Evolutionary conservation across 1,140 invertebrate genomes (phyloP).

Genomic region (Acarapis woodi): DNA sequence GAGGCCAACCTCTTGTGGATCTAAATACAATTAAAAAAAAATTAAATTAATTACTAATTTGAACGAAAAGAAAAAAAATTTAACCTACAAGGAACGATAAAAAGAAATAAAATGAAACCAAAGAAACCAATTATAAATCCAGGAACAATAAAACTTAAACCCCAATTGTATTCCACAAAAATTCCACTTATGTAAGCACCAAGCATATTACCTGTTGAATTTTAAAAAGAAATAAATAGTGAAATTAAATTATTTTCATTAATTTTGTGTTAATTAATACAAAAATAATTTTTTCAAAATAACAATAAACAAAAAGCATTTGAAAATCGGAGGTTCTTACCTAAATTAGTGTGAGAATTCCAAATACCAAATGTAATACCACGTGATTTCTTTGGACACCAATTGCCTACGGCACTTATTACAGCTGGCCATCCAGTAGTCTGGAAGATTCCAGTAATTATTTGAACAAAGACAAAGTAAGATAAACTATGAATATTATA

Average conservation of each 20-base stretch:
- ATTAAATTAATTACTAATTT: background rate
- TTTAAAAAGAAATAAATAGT: too few relatives aligned
- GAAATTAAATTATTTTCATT: too few relatives aligned
- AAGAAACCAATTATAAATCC: constrained; percentile 44
- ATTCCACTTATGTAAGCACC: constrained; percentile 44
- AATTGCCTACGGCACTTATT: constrained; percentile 69
- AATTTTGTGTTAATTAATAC: too few relatives aligned
- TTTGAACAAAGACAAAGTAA: constrained; percentile 65
- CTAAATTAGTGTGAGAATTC: constrained; percentile 80
- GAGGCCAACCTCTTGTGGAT: constrained; percentile 36
- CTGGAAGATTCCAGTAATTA: constrained; percentile 38
- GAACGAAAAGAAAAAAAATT: constrained; percentile 38
- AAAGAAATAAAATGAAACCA: constrained; percentile 55
- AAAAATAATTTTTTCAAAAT: too few relatives aligned
- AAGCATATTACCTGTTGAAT: constrained; percentile 88
- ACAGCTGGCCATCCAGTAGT: constrained; percentile 78
- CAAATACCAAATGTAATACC: constrained; percentile 80
- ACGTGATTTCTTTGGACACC: constrained; percentile 30
- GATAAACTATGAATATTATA: constrained; percentile 49
- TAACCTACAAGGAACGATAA: constrained; percentile 50
- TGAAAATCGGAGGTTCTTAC: too few relatives aligned
- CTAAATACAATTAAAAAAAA: constrained; percentile 12
- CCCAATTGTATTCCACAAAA: constrained; percentile 65
- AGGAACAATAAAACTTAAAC: constrained; percentile 66
- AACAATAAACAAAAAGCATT: too few relatives aligned